Evolutionary conservation across 2,888 invertebrate genomes (phyloP), one percentile per base, ranked within the genome.

Genomic region (Pandemis heparana): DNA sequence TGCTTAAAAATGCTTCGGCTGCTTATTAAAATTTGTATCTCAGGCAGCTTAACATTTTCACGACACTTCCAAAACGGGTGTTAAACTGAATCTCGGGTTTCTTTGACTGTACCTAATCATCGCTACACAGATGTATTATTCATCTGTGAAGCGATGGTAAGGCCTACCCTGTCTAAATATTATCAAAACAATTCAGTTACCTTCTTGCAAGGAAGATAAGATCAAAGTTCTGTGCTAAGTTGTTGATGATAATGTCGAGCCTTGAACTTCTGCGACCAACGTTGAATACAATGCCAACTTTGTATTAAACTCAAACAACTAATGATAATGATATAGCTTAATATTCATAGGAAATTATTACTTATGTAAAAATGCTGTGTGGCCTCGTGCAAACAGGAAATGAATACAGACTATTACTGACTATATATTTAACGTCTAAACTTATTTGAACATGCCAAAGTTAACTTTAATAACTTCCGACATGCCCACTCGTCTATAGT

Each of bases 311-410:
- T 38, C 65, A 51, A 73, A 23, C 64, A 61, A 16, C 63, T 65
- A 74, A 70, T 60, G 51, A 70, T 73, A 59, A 53, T 53, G 53
- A 53, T 53, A 18, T 59, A 68, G 5, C 51, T 59, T 23, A 53
- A 56, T 71, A 71, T 63, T 59, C 74, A 65, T 64, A 73, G 68
- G 69, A 74, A 70, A 51, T 74, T 61, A 74, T 74, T 74, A 65
- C 65, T 48, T 32, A 74, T 69, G 64, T 69, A 69, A 74, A 69
- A 69, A 67, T 72, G 16, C 62, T 9, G 32, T 56, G 51, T 64
- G 64, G 51, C 74, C 74, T 74, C 65, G 60, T 74, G 10, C 4
- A 18, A 41, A 38, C 60, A 74, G 74, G 74, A 74, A 74, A 74
- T 70, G 69, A 70, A 74, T 69, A 64, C 69, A 14, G 10, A 64